These are phyloP conservation scores for Saimiri boliviensis DNA, from an alignment of 2,113 vertebrate genomes.

Conservation along the genomic window DNA sequence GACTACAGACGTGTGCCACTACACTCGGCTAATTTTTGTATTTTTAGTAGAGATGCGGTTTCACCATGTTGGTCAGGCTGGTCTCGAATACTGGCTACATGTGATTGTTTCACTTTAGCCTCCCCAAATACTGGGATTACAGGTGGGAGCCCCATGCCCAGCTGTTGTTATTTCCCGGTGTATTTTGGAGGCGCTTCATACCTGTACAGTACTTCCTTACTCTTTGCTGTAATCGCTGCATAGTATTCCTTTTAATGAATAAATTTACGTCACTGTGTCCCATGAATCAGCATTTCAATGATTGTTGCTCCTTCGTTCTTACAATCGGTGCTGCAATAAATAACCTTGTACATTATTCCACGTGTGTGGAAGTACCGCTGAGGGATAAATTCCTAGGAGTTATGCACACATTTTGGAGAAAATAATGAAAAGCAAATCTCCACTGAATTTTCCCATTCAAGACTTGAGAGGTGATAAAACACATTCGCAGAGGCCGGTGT, in stretches of 20 bases:
- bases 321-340: not conserved
- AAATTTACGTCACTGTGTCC: not conserved
- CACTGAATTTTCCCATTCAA: not conserved
- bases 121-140: no score
- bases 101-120: no score
- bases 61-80: no score
- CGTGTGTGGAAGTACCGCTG: rapidly evolving
- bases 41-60: no score
- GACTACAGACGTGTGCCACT: no score
- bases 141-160: no score
- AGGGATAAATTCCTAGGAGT: not conserved
- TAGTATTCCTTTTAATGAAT: not conserved
- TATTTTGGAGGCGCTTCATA: not conserved
- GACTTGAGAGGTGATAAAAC: not conserved
- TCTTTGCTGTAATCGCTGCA: not conserved
- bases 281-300: not conserved
- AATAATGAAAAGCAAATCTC: not conserved
- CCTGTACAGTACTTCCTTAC: not conserved
- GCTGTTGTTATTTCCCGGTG: not conserved
- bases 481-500: not conserved
- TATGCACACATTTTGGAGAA: not conserved
- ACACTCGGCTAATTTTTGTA: no score
- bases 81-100: no score
- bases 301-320: not conserved
- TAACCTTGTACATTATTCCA: not conserved